phyloP scores from a whole-genome alignment of 2,113 vertebrate genomes.

The Pitta sordida region DNA sequence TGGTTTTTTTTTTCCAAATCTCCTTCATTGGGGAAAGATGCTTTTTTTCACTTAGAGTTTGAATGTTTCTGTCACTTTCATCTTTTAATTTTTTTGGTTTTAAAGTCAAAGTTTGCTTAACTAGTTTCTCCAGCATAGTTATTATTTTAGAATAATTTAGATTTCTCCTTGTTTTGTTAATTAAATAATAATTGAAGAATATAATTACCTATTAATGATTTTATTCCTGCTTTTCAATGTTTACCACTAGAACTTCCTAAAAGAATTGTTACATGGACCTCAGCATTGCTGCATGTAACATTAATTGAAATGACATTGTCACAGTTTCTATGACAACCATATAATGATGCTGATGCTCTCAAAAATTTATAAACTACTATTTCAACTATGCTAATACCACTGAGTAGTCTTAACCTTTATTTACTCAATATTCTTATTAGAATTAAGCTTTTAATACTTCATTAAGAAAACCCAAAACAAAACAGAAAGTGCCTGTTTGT shows the following conservation, averaged over 20 bases:
- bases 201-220: slow-evolving; percentile 13
- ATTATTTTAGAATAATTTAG: slow-evolving; percentile 9
- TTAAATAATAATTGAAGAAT: slow-evolving; percentile 9
- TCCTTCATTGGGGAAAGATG: slow-evolving; percentile 25
- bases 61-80: slow-evolving; percentile 7
- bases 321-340: slow-evolving; percentile 79
- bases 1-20: not conserved
- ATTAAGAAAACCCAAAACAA: not conserved
- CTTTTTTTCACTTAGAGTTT: slow-evolving; percentile 28
- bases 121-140: slow-evolving; percentile 26
- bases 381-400: slow-evolving; percentile 69
- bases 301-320: slow-evolving; percentile 78
- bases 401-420: slow-evolving; percentile 59
- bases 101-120: slow-evolving; percentile 48
- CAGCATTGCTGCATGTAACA: slow-evolving; percentile 67
- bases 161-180: slow-evolving; percentile 37
- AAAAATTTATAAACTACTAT: slow-evolving; percentile 77
- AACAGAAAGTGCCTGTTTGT: not conserved
- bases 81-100: slow-evolving; percentile 27
- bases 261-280: slow-evolving; percentile 52
- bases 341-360: slow-evolving; percentile 73
- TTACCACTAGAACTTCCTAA: slow-evolving; percentile 65
- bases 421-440: slow-evolving; percentile 58
- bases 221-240: slow-evolving; percentile 44
- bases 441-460: slow-evolving; percentile 46